Base-by-base conservation (phyloP, 1,140 invertebrate species). In the Aphelinus certus region DNA sequence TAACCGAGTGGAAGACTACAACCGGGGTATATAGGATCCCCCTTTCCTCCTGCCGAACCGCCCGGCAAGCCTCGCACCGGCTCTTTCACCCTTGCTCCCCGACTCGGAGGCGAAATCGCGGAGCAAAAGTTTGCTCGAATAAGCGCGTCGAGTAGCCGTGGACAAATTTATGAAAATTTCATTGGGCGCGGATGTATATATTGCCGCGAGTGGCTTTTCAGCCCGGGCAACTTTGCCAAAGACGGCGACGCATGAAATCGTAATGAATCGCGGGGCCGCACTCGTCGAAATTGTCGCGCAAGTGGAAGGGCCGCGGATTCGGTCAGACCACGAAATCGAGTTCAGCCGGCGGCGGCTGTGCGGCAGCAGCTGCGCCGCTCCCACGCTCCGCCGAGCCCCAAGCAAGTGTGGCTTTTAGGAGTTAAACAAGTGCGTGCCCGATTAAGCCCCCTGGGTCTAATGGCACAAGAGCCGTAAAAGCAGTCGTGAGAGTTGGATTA, bases 81-180 rank as follows among this genome's bases (percentile, higher is more conserved):
- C 26, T 26, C 26, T 26, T 26, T 26, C 26, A 26, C 26, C 26
- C 26, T 26, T 26, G 26, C 26, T 26, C 26, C 26, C 26, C 26
- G 26, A 26, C 26, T 26, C 26, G 26, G 26, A 26, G 26, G 26
- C 26, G 26, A 26, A 26, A 26, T 26, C 26, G 26, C 26, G 26
- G 26, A 26, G 26, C 26, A 45, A 48, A 58, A 70, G 62, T 71
- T 71, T 69, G 26, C 45, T 66, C 60, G 56, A 60, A 64, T 63
- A 71, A 65, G 66, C 62, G 68, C 57, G 47, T 71, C 51, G 69
- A 46, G 57, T 73, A 63, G 48, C 46, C 51, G 67, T 7, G 46
- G 67, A 77, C 72, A 74, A 77, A 77, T 77, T 77, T 74, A 74
- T 77, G 72, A 74, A 77, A 77, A 77, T 77, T 77, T 77, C 66